Evolutionary conservation across 37 sponge, comb jelly and placozoan genomes (phyloP), one percentile per base, ranked within the genome.

Genomic region (Spongilla lacustris): DNA sequence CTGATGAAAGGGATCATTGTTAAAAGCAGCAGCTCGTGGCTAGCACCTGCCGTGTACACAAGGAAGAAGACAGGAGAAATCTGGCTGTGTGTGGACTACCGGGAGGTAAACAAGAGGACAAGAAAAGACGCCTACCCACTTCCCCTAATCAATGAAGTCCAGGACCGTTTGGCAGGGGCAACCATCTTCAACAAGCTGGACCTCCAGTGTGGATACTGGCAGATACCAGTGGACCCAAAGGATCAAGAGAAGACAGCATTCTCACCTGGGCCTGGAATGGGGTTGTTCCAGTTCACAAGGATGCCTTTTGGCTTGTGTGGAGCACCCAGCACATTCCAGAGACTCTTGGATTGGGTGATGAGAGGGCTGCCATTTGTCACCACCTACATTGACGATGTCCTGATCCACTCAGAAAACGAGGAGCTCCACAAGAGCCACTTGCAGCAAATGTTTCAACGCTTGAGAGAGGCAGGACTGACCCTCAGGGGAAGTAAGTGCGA

Each of bases 141-240:
- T 24, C 93, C 93, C n/a, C 79, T 89, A 17, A 58, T 58, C 11
- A 86, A 93, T 83, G 85, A 91, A 46, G 82, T 94, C 10, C 88
- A 87, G 77, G 85, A 90, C 82, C 76, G 88, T 2, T 83, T 91
- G n/a, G n/a, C 87, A 23, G 86, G 88, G 11, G 66, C 86, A 19
- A 84, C 84, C 1, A 36, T 90, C 23, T 88, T 94, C 74, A 74
- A 78, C 10, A 90, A 68, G 17, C 77, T 89, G 8, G 90, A 93
- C 71, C 38, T 91, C 33, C 83, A 90, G 31, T 84, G 85, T 84
- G 94, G 88, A 1, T 90, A 85, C 74, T 90, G 87, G 85, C 94
- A 91, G 67, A 13, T 93, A 33, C 90, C 90, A 38, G 73, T 93
- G 36, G 66, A 81, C 25, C 71, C 80, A 35, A 68, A 75, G n/a